Evolutionary conservation across 2,888 invertebrate genomes (phyloP), one percentile per base, ranked within the genome.

Genomic region (Ennomos fuscantarius): DNA sequence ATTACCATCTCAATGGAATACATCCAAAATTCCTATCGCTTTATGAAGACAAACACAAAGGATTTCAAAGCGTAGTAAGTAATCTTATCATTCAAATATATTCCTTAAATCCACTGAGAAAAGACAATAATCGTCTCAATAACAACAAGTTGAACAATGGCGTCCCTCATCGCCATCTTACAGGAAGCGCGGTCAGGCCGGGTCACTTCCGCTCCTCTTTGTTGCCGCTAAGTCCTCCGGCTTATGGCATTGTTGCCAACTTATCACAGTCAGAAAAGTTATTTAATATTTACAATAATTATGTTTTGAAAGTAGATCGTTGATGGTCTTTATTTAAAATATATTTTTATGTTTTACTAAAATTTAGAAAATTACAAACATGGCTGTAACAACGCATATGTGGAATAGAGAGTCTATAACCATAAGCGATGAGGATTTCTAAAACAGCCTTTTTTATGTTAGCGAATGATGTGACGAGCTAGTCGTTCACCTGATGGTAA

Each of bases 181-280:
- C 46, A 65, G 69, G 68, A 69, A 63, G 54, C 43, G 55, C 41
- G 62, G 66, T 65, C 65, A 59, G 62, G 57, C 45, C 59, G 61
- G 61, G 59, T 46, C 62, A 61, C 62, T 58, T 68, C 69, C 69
- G 63, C 52, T 24, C 32, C 53, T 60, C 62, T 55, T 67, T 69
- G 66, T 69, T 57, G 53, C 44, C 50, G 58, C 47, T 41, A 48
- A 58, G 48, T 54, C 60, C 56, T 45, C 36, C 54, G 46, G 55
- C 63, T 60, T 66, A 56, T 59, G 59, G 45, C 47, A 47, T 10
- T 51, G 49, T 39, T 52, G 24, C 13, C 45, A 34, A 34, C 8
- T 49, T 36, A 43, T 15, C 43, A 43, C 36, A 33, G 41, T 32
- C 31, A 41, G 46, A 35, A 36, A 33, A 9, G 24, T 9, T 32